phyloP scores from a whole-genome alignment of 2,888 invertebrate genomes.

The Hetaerina titia region DNA sequence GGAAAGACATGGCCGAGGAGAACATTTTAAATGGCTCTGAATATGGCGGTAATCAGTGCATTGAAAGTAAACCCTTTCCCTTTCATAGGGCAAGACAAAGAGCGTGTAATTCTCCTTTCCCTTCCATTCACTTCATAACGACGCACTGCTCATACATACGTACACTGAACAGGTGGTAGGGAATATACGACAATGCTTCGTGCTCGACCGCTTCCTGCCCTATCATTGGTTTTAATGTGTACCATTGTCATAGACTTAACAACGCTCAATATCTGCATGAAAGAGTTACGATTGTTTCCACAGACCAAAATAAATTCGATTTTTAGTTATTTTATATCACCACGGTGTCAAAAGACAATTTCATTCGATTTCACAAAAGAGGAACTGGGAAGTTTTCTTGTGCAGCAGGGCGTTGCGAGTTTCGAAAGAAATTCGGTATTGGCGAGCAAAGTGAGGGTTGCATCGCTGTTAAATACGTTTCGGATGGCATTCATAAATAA shows the following conservation, averaged over 20 bases:
- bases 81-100: background rate
- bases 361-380: no score
- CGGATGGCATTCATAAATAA: no score
- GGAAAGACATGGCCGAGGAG: background rate
- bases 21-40: slow-evolving; percentile 5
- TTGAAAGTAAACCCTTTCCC: background rate
- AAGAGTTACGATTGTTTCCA: background rate
- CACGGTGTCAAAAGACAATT: no score
- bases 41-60: background rate
- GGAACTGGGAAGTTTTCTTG: no score
- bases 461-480: no score
- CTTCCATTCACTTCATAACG: background rate
- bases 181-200: background rate
- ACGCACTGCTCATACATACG: background rate
- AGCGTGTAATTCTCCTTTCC: slow-evolving; percentile 25
- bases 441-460: no score
- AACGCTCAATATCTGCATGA: background rate
- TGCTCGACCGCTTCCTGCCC: background rate
- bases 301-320: no score
- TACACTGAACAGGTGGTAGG: background rate
- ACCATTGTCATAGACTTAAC: background rate
- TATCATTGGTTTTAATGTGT: background rate
- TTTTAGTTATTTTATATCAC: no score
- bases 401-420: no score
- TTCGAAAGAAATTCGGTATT: no score